Conservation (phyloP, 2,113 vertebrate species). For the Pipa parva region DNA sequence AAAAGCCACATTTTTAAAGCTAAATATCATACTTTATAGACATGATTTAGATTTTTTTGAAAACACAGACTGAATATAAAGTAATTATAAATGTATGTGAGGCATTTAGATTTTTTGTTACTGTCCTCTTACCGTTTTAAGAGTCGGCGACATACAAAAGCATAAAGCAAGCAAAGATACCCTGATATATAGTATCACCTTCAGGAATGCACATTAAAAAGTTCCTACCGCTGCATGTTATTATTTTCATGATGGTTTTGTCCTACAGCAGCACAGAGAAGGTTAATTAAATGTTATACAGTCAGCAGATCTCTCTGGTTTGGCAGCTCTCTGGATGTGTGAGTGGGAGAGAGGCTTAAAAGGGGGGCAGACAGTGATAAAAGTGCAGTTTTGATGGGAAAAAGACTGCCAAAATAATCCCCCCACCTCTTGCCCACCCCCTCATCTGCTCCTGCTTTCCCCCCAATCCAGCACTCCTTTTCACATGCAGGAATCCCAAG, state of each 20-base stretch:
- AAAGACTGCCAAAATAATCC: constrained; percentile 9
- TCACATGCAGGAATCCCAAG: constrained; percentile 18
- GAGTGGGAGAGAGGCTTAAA: constrained; percentile 22
- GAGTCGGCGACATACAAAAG: no score
- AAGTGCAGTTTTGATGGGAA: constrained; percentile 25
- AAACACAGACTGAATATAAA: no score
- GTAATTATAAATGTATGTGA: no score
- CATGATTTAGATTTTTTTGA: no score
- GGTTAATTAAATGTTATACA: constrained; percentile 8
- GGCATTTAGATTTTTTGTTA: no score
- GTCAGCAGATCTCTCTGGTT: constrained; percentile 7
- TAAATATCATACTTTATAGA: no score
- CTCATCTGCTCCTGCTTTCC: constrained; percentile 7
- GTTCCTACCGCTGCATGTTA: no score
- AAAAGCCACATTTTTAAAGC: no score
- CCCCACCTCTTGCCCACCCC: neutral
- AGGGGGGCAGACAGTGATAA: constrained; percentile 11
- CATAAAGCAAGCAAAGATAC: no score
- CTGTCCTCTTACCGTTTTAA: no score
- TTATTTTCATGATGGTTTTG: neutral
- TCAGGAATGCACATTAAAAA: no score
- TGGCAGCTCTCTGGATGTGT: constrained; percentile 9
- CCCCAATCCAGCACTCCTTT: constrained; percentile 14
- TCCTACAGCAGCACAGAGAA: neutral
- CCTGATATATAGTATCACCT: no score